phyloP scores from a whole-genome alignment of 1,140 invertebrate species.

The Aphaenogaster rudis region DNA sequence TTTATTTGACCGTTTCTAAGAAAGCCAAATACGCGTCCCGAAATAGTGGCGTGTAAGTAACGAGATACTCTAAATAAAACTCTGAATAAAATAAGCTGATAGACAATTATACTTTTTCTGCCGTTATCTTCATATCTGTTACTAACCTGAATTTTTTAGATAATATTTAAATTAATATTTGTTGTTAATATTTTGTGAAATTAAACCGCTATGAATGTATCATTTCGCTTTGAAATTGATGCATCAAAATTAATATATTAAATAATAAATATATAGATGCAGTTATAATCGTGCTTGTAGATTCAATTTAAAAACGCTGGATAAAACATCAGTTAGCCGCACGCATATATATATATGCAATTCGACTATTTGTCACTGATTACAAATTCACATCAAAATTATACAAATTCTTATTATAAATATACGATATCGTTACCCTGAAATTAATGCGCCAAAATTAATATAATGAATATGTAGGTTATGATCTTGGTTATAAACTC shows the following conservation, averaged over 20 bases:
- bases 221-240: not conserved
- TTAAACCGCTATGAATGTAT: not conserved
- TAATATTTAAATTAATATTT: constrained; percentile 14
- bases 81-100: not conserved
- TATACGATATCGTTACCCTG: not conserved
- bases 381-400: constrained; percentile 9
- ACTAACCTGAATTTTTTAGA: not conserved
- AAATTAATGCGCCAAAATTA: constrained; percentile 26
- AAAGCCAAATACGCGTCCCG: not conserved
- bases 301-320: not conserved
- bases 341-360: not conserved
- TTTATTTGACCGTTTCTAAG: constrained; percentile 27
- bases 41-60: not conserved
- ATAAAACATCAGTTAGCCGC: not conserved
- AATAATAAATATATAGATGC: not conserved
- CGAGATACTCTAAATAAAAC: not conserved
- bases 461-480: constrained; percentile 39
- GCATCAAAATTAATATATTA: not conserved
- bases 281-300: not conserved
- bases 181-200: not conserved
- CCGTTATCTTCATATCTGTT: not conserved
- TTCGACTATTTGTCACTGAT: not conserved
- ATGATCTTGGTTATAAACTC: not conserved
- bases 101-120: not conserved
- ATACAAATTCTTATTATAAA: constrained; percentile 25